These are phyloP conservation scores for Mythimna vitellina DNA, from an alignment of 2,888 invertebrate species.

Conservation along the genomic window DNA sequence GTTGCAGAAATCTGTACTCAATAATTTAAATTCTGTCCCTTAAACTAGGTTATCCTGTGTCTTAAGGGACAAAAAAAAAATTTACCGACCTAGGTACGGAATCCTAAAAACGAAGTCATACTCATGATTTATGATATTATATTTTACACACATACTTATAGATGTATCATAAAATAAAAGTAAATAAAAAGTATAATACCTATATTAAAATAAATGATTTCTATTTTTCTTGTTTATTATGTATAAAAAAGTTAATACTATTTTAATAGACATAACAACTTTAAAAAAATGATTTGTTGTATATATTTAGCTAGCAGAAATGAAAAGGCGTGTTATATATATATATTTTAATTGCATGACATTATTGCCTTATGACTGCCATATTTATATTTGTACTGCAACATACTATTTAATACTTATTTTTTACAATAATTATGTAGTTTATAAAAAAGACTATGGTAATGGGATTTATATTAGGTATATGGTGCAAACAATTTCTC, in stretches of 20 bases:
- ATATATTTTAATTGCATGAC: conserved; percentile 58
- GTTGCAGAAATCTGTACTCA: too few relatives aligned
- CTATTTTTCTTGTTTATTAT: background rate
- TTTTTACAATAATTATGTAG: conserved; percentile 19
- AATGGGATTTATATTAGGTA: conserved; percentile 12
- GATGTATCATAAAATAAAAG: conserved; percentile 4
- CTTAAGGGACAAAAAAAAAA: too few relatives aligned
- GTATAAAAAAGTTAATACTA: conserved; percentile 5
- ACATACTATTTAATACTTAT: conserved; percentile 15
- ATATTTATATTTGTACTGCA: conserved; percentile 32
- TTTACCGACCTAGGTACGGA: too few relatives aligned
- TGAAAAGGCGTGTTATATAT: conserved; percentile 83
- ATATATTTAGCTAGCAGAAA: conserved; percentile 63
- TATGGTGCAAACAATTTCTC: conserved; percentile 23
- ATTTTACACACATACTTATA: background rate
- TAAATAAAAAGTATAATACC: background rate
- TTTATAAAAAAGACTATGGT: background rate
- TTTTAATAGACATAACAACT: background rate
- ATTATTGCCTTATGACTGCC: conserved; percentile 54
- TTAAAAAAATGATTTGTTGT: too few relatives aligned
- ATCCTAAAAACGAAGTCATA: background rate
- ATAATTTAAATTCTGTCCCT: too few relatives aligned
- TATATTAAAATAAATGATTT: background rate
- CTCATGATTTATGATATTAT: background rate
- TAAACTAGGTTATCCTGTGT: too few relatives aligned